These are phyloP conservation scores for Anabacerthia variegaticeps DNA, from an alignment of 2,797 vertebrate genomes.

Conservation along the genomic window DNA sequence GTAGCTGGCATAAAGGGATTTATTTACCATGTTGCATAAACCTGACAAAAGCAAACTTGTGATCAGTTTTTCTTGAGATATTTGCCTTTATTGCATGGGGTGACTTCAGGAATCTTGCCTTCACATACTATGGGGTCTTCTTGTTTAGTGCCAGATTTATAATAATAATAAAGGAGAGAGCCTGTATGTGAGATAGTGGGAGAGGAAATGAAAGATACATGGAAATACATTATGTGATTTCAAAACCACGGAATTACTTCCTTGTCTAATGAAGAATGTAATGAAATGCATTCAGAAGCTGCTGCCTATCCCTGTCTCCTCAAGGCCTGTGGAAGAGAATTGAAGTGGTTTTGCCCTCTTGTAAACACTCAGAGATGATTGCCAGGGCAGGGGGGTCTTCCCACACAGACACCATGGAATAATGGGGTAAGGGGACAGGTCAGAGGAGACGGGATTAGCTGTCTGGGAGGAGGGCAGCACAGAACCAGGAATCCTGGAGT, in stretches of 20 bases:
- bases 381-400: background rate
- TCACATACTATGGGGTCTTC: background rate
- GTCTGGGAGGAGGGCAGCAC: background rate
- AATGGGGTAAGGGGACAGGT: background rate
- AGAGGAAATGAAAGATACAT: constrained; percentile 39
- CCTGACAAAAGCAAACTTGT: background rate
- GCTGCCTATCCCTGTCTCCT: background rate
- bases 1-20: background rate
- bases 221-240: constrained; percentile 5
- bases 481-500: background rate
- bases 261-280: background rate
- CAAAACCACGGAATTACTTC: background rate
- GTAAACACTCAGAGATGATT: background rate
- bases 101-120: background rate
- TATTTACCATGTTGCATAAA: background rate
- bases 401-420: background rate
- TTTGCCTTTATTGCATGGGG: background rate
- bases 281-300: background rate
- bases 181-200: background rate
- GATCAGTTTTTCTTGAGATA: background rate
- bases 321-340: background rate
- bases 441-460: background rate
- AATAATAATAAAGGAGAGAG: background rate
- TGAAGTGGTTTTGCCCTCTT: background rate
- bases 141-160: constrained; percentile 21